Conservation (phyloP, 2,888 invertebrate species). For the Tetragnatha montana region DNA sequence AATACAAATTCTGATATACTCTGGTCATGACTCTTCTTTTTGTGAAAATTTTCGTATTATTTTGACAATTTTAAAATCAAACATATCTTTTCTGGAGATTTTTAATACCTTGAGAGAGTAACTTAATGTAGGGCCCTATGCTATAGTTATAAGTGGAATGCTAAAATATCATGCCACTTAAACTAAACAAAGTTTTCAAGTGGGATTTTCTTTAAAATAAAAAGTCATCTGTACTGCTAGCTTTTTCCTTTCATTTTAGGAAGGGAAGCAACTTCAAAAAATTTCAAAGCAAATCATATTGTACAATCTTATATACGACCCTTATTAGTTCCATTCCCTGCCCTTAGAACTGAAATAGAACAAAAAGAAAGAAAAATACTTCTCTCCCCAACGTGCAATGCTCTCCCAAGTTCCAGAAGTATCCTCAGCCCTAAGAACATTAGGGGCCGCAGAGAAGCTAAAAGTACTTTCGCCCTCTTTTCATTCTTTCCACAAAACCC, state of each 20-base stretch:
- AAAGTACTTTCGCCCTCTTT: neutral
- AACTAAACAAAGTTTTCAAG: too few species aligned
- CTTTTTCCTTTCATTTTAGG: neutral
- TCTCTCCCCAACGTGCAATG: neutral
- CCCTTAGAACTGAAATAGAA: neutral
- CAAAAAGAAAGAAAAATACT: neutral
- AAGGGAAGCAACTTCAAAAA: neutral
- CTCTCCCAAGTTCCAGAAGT: neutral
- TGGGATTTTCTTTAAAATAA: too few species aligned
- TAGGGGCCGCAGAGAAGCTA: neutral
- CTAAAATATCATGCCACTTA: too few species aligned
- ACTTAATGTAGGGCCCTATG: too few species aligned
- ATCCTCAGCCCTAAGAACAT: neutral
- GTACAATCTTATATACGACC: neutral
- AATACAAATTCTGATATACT: too few species aligned
- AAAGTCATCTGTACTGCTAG: too few species aligned
- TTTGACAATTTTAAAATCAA: too few species aligned
- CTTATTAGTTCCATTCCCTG: neutral
- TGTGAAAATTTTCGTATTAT: too few species aligned
- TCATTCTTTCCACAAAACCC: neutral
- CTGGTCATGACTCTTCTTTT: too few species aligned
- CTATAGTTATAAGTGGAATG: too few species aligned
- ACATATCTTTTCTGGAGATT: too few species aligned
- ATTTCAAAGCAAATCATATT: neutral
- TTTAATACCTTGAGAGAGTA: too few species aligned